Conservation (phyloP, 2,888 invertebrate genomes). For the Cactoblastis cactorum region DNA sequence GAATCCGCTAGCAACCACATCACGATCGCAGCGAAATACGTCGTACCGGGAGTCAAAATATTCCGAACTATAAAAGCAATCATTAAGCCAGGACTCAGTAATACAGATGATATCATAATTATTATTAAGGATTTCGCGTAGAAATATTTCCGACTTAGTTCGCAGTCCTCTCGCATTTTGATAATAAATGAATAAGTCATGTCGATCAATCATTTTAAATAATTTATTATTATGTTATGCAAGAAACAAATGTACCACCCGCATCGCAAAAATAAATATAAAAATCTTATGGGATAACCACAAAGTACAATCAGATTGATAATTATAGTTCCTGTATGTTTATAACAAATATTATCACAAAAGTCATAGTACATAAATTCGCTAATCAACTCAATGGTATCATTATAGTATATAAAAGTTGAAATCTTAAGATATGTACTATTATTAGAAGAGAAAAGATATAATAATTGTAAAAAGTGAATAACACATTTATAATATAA, state of each 20-base stretch:
- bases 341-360: too few species aligned
- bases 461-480: too few species aligned
- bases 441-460: too few species aligned
- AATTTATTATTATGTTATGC: not conserved
- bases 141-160: not conserved
- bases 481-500: not conserved
- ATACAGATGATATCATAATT: constrained; percentile 7
- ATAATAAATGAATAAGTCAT: not conserved
- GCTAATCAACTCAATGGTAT: too few species aligned
- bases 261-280: not conserved
- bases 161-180: not conserved
- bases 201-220: not conserved
- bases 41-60: constrained; percentile 2
- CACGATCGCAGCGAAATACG: constrained; percentile 2
- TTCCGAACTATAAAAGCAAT: constrained; percentile 3
- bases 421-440: too few species aligned
- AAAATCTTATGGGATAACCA: not conserved
- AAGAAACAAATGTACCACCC: not conserved
- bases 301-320: too few species aligned
- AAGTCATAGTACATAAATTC: too few species aligned
- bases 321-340: too few species aligned
- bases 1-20: not conserved
- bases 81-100: constrained; percentile 5
- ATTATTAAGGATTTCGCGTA: not conserved
- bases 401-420: too few species aligned